Base-by-base conservation (phyloP, 1,140 invertebrate genomes). In the Saccostrea echinata region DNA sequence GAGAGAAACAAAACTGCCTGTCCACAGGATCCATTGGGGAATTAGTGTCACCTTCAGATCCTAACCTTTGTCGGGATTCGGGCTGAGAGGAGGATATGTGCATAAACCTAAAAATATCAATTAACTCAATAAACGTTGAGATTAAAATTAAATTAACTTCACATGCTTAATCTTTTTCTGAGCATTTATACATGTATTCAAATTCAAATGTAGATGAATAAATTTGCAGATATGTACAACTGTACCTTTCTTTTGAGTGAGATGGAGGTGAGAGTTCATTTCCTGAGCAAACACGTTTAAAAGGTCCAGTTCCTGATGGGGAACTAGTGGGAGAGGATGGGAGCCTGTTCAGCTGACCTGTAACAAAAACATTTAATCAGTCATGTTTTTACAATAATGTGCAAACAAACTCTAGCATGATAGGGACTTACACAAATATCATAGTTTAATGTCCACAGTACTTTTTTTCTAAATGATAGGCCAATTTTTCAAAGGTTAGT, bases 1-100 rank as follows among this genome's bases (percentile, higher is more conserved):
- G 98, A 4, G 98, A 99, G 95, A 98, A 98, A 88, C 97, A 97
- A 76, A 96, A 87, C 33, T 90, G 84, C n/a, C 90, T 87, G 9
- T 85, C 85, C 0, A 91, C 85, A 13, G 92, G 91, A 0, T 86
- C 86, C 71, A n/a, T 71, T 33, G 88, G 33, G 27, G 86, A 52
- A 12, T 83, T 30, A 21, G 27, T 76, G 4, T 90, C 83, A 21
- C 88, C 88, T 30, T 88, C 86, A 51, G 4, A 35, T 13, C 52
- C 84, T 18, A 61, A 27, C 0, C 21, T 82, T 33, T 90, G 51
- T n/a, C 86, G 82, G 21, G 92, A 91, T 81, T 95, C 94, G 51
- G 95, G 95, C 87, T 96, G 95, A 11, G 95, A 95, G 33, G 88
- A 91, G 4, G 91, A 90, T 51, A 91, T 84, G 9, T 85, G 82